These are phyloP conservation scores for Melanargia galathea DNA, from an alignment of 2,888 invertebrate genomes.

Conservation along the genomic window DNA sequence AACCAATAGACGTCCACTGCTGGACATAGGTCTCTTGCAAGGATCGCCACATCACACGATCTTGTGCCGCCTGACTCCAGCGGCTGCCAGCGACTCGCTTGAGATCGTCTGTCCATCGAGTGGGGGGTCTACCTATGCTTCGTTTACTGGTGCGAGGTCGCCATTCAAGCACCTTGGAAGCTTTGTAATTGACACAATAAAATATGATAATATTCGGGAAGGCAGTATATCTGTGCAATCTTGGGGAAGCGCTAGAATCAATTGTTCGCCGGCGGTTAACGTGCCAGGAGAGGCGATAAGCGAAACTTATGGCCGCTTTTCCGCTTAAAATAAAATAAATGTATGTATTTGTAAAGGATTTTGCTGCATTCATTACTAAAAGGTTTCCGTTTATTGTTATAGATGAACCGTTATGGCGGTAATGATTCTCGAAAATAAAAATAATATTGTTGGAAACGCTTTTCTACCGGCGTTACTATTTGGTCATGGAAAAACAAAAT, in stretches of 20 bases:
- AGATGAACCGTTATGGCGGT: constrained; percentile 24
- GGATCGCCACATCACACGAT: too few species aligned
- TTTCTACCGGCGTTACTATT: neutral
- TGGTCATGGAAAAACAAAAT: neutral
- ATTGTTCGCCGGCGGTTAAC: constrained; percentile 73
- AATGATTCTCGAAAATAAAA: constrained; percentile 18
- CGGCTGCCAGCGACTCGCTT: too few species aligned
- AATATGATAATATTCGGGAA: constrained; percentile 70
- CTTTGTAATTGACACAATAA: constrained; percentile 64
- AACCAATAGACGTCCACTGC: too few species aligned
- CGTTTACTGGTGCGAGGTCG: too few species aligned
- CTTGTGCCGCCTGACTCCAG: too few species aligned
- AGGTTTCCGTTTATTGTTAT: constrained; percentile 26
- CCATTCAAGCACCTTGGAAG: too few species aligned
- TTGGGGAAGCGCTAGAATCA: constrained; percentile 66
- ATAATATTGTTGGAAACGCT: constrained; percentile 11
- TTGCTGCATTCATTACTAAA: constrained; percentile 30
- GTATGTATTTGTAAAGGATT: constrained; percentile 38
- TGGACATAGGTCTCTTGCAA: too few species aligned
- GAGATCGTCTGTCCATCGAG: too few species aligned
- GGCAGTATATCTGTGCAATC: constrained; percentile 59
- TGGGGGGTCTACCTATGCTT: too few species aligned
- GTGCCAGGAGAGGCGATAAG: constrained; percentile 71
- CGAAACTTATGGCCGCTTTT: constrained; percentile 74
- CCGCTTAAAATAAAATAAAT: constrained; percentile 58